Conservation (phyloP, 2,888 invertebrate species). For the Disparrhopalites patrizii region DNA sequence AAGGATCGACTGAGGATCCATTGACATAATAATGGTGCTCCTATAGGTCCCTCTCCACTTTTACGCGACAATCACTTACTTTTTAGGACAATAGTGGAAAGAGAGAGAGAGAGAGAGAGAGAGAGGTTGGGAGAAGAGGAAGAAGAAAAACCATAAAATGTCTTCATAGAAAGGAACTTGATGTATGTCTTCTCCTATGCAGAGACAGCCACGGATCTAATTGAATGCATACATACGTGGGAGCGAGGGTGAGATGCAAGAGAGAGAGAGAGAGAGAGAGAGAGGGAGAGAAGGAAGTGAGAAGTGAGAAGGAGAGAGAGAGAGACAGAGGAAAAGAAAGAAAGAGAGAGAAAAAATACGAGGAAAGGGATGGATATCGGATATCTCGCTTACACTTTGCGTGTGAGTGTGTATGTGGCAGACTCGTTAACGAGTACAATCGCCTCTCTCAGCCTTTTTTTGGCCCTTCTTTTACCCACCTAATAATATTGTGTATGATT, state of each 20-base stretch:
- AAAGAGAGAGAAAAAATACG: no score
- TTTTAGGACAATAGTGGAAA: neutral
- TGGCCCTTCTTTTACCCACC: neutral
- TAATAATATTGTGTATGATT: no score
- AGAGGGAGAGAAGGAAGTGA: no score
- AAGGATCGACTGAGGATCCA: no score
- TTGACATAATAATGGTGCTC: no score
- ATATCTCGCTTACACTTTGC: constrained; percentile 5
- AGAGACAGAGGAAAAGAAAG: no score
- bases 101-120: neutral
- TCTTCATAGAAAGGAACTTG: constrained; percentile 12
- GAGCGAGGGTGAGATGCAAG: neutral
- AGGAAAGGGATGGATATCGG: constrained; percentile 4
- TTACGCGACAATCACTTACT: no score
- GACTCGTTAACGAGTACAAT: constrained; percentile 4
- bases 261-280: neutral
- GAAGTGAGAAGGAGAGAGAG: no score
- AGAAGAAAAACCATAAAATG: constrained; percentile 22
- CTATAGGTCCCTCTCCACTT: no score
- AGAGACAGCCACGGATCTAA: neutral
- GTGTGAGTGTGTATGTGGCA: no score
- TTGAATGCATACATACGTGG: neutral
- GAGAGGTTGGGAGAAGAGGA: constrained; percentile 1
- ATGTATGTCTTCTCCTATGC: neutral
- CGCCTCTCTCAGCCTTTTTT: neutral